Percentiles rank a stretch among this genome's conserved stretches.
phyloP scores from a whole-genome alignment of 2,113 vertebrate species.

The Bothrops jararaca region DNA sequence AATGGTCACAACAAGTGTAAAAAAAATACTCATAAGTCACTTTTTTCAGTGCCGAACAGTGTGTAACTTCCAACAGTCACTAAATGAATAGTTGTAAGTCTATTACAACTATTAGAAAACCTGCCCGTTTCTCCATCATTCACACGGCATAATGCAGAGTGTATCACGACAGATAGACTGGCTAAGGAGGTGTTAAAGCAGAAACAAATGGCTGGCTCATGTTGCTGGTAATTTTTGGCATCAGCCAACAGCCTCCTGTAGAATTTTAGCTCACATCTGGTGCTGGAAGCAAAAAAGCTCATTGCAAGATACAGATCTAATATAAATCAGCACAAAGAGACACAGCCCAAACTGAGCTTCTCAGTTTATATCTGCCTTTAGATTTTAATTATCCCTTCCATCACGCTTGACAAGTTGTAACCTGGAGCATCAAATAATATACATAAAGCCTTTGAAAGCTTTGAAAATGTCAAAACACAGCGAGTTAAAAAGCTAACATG shows the following conservation, averaged over 20 bases:
- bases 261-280: slow-evolving; percentile 16
- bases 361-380: slow-evolving; percentile 45
- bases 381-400: slow-evolving; percentile 15
- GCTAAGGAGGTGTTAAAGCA: slow-evolving; percentile 7
- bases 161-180: background rate
- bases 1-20: background rate
- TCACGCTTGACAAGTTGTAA: slow-evolving; percentile 54
- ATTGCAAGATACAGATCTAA: background rate
- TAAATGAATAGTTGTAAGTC: background rate
- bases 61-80: background rate
- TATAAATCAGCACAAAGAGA: slow-evolving; percentile 11
- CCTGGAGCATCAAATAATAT: slow-evolving; percentile 29
- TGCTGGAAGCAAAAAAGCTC: slow-evolving; percentile 13
- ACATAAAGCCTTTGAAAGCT: slow-evolving; percentile 37
- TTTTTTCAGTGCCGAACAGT: background rate
- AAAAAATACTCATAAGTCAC: background rate
- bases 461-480: slow-evolving; percentile 57
- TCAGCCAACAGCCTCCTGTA: slow-evolving; percentile 13
- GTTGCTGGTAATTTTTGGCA: slow-evolving; percentile 17
- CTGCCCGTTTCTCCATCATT: slow-evolving; percentile 33
- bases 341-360: slow-evolving; percentile 15
- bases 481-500: slow-evolving; percentile 56
- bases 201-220: slow-evolving; percentile 16
- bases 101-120: background rate
- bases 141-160: slow-evolving; percentile 34